Conservation (phyloP, 1,140 invertebrate genomes). For the Megathymus violae region DNA sequence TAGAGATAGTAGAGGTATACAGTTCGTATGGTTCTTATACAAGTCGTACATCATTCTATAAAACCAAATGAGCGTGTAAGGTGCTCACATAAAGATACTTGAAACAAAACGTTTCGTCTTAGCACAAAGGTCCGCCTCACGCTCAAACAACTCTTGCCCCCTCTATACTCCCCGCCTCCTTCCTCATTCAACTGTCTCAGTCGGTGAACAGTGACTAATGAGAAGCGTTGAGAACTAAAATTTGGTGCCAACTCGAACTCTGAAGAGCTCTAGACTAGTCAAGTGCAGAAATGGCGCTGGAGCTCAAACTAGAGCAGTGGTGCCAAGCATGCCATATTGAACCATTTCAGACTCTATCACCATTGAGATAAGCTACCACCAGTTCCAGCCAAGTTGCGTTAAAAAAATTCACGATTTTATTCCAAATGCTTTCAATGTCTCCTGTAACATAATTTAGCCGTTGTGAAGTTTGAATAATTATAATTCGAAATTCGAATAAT, state of each 20-base stretch:
- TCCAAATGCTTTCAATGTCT: constrained; percentile 51
- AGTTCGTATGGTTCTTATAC: too few relatives aligned
- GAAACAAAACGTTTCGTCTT: constrained; percentile 67
- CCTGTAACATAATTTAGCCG: constrained; percentile 54
- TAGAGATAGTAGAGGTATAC: too few relatives aligned
- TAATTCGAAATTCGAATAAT: too few relatives aligned
- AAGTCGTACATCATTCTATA: constrained; percentile 44
- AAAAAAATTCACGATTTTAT: constrained; percentile 57
- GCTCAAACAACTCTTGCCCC: constrained; percentile 12
- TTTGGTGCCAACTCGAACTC: constrained; percentile 78
- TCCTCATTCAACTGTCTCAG: constrained; percentile 40
- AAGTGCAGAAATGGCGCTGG: constrained; percentile 54
- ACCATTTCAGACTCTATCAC: constrained; percentile 42
- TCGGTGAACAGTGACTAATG: constrained; percentile 66
- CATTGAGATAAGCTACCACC: constrained; percentile 34
- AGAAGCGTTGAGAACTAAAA: constrained; percentile 77
- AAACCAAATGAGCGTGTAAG: constrained; percentile 40
- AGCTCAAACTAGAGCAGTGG: constrained; percentile 37
- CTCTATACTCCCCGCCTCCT: constrained; percentile 27
- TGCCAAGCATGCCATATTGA: constrained; percentile 28
- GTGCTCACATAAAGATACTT: constrained; percentile 49
- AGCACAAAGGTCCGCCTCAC: constrained; percentile 56
- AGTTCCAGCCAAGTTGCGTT: constrained; percentile 50
- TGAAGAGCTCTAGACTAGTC: constrained; percentile 60
- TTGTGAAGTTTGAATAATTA: constrained; percentile 15